These are phyloP conservation scores for Empidonax traillii DNA, from an alignment of 2,113 vertebrate species.

Conservation along the genomic window DNA sequence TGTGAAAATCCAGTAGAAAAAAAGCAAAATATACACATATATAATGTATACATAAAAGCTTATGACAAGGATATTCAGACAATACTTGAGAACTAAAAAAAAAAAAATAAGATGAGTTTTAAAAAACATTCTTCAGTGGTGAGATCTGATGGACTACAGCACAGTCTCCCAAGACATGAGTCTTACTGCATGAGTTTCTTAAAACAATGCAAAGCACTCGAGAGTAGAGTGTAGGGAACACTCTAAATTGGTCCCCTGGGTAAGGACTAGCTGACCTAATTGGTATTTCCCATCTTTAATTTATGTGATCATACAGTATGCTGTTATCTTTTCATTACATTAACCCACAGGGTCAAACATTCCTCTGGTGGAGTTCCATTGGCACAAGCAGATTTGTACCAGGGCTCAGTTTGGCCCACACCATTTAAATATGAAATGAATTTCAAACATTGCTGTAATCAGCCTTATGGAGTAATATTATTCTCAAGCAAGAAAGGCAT, in stretches of 20 bases:
- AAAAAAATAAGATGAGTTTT: not conserved
- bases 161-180: not conserved
- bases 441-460: constrained; percentile 10
- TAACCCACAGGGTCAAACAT: constrained; percentile 55
- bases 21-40: not conserved
- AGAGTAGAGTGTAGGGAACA: constrained; percentile 28
- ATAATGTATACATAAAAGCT: not conserved
- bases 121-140: not conserved
- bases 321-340: constrained; percentile 67
- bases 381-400: constrained; percentile 10
- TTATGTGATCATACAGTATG: constrained; percentile 59
- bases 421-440: constrained; percentile 5
- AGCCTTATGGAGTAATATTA: not conserved
- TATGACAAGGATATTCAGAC: not conserved
- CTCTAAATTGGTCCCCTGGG: constrained; percentile 42
- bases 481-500: not conserved
- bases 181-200: not conserved
- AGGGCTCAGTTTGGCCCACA: not conserved
- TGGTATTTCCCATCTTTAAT: constrained; percentile 66
- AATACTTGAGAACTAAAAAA: not conserved
- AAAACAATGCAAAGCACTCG: constrained; percentile 62
- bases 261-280: constrained; percentile 59
- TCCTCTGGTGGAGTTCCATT: constrained; percentile 22
- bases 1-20: not conserved
- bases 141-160: not conserved